These are phyloP conservation scores for Adelges cooleyi DNA, from an alignment of 1,140 invertebrate species.

Conservation along the genomic window DNA sequence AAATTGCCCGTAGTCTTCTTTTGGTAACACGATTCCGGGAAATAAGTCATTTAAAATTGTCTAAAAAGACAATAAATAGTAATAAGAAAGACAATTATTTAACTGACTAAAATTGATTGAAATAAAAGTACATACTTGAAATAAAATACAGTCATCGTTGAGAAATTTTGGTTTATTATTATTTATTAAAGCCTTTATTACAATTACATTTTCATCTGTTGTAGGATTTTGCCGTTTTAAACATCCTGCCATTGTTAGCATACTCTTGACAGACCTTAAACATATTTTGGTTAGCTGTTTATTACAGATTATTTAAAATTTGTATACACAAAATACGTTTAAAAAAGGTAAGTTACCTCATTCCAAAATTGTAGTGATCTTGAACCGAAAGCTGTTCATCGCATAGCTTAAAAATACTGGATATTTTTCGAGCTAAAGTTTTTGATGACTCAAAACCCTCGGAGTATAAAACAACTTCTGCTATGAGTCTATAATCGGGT, in stretches of 20 bases:
- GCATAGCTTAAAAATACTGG: constrained; percentile 81
- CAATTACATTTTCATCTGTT: constrained; percentile 61
- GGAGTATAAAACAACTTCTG: constrained; percentile 83
- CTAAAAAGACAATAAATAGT: constrained; percentile 38
- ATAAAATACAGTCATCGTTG: constrained; percentile 69
- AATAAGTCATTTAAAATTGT: constrained; percentile 85
- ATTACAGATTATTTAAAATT: neutral
- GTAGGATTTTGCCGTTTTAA: constrained; percentile 73
- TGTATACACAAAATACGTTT: no score
- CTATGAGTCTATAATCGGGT: constrained; percentile 82
- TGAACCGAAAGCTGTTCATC: constrained; percentile 85
- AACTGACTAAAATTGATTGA: neutral
- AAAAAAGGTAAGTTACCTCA: constrained; percentile 49
- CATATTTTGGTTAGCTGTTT: neutral
- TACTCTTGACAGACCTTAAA: constrained; percentile 46
- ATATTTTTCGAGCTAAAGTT: constrained; percentile 74
- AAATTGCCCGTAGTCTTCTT: constrained; percentile 62
- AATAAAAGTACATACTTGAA: constrained; percentile 44
- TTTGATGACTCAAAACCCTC: constrained; percentile 84
- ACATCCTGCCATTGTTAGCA: constrained; percentile 76
- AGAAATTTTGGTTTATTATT: constrained; percentile 89
- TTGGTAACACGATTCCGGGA: constrained; percentile 65
- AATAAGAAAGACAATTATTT: neutral
- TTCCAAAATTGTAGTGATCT: constrained; percentile 87
- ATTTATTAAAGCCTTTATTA: constrained; percentile 73